Base-by-base conservation (phyloP, 2,797 vertebrate genomes). In the Tapera naevia region DNA sequence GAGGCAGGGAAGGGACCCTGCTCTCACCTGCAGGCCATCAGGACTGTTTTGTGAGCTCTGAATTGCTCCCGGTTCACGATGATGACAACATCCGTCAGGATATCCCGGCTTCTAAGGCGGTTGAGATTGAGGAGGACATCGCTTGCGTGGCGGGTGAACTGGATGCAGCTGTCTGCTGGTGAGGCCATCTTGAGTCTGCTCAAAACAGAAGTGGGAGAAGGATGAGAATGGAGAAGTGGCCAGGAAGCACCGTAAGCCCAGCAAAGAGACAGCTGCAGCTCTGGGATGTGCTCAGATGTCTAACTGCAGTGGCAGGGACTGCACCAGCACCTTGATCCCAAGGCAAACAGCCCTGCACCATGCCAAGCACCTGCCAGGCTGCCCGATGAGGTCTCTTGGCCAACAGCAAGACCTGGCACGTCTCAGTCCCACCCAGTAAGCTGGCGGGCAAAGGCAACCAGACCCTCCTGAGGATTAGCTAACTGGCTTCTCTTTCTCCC, bases 11-110 rank as follows among this genome's bases (percentile, higher is more conserved):
- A 28, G 12, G 32, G 14, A 45, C 17, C 15, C 60, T 37, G 58
- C n/a, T 85, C 97, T 96, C 95, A 99, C 99, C 99, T 99, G 99
- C 99, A 99, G 95, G 99, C 99, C 99, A 99, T 99, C 91, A 99
- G 98, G 75, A 99, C 99, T 0, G 99, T 99, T 98, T 99, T 99
- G 97, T 99, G 99, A 73, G 99, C 99, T 86, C 99, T 98, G 58
- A 99, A 99, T 98, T 99, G 99, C 95, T 99, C 99, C 39, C 99
- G 98, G 98, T 98, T 99, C 46, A 99, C 99, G 18, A 99, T 97
- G 85, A 99, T 99, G 56, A 99, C 99, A 19, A 99, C 99, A n/a
- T 99, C 99, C 0, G 99, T 99, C 93, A 99, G 97, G 91, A 99
- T 99, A 70, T 99, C 99, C 80, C 99, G 97, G 97, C 98, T 99